Evolutionary conservation across 2,888 invertebrate genomes (phyloP).

Genomic region (Pyrrhia umbra): DNA sequence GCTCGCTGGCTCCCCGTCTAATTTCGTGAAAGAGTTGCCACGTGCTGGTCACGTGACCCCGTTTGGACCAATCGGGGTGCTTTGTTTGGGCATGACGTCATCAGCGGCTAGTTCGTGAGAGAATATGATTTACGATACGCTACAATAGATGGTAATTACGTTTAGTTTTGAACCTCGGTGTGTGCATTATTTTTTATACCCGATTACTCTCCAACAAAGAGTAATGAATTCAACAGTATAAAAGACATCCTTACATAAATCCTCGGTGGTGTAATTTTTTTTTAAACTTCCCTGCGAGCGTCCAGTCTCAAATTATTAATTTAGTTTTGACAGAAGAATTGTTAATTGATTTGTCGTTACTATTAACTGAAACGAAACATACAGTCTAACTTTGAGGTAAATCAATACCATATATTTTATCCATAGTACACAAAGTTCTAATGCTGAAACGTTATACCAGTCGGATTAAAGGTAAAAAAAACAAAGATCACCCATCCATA

Average conservation of each 20-base stretch:
- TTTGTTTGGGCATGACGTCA: conserved; percentile 60
- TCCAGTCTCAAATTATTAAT: no score
- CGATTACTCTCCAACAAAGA: not conserved
- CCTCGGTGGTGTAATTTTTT: no score
- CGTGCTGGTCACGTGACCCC: conserved; percentile 61
- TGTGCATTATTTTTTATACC: conserved; percentile 41
- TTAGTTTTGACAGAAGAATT: no score
- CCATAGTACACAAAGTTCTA: no score
- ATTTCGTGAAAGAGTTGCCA: conserved; percentile 61
- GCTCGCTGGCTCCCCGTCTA: conserved; percentile 51
- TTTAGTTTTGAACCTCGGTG: conserved; percentile 54
- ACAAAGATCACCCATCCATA: no score
- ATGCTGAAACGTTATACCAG: no score
- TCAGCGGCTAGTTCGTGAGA: conserved; percentile 59
- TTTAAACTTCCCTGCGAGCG: no score
- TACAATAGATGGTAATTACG: conserved; percentile 61
- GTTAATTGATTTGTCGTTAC: no score
- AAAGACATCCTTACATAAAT: not conserved
- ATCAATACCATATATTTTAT: no score
- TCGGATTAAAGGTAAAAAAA: no score
- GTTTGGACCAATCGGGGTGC: conserved; percentile 57
- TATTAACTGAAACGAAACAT: no score
- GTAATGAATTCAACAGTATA: not conserved
- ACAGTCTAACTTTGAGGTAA: no score
- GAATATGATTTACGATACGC: conserved; percentile 61